Percentiles rank a stretch among this genome's conserved stretches.
Conservation (phyloP, 2,888 invertebrate genomes). For the Hybos culiciformis region DNA sequence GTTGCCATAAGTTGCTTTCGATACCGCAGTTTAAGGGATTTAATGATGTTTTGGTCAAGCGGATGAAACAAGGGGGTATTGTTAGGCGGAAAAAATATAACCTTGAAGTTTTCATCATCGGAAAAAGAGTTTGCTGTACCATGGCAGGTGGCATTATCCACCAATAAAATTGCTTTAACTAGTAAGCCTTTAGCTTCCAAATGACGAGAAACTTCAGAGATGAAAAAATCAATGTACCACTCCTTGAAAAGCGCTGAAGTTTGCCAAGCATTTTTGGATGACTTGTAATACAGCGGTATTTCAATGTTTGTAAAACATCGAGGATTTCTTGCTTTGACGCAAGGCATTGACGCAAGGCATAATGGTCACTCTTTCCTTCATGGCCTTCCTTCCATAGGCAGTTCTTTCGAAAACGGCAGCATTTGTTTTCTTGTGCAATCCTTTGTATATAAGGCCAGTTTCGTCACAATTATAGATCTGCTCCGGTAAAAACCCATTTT, state of each 20-base stretch:
- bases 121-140: slow-evolving; percentile 1
- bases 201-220: neutral
- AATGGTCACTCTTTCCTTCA: neutral
- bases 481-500: neutral
- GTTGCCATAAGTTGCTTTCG: neutral
- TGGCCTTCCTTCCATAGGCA: neutral
- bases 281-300: slow-evolving; percentile 1
- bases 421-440: neutral
- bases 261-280: neutral
- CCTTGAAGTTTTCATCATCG: neutral
- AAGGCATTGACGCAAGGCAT: neutral
- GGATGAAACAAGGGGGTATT: neutral
- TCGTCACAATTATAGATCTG: slow-evolving; percentile 1
- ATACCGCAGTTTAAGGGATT: neutral
- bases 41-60: neutral
- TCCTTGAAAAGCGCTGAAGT: neutral
- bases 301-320: neutral
- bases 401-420: neutral
- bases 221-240: neutral
- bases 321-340: neutral
- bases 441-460: neutral
- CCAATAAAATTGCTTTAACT: neutral
- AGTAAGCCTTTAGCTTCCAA: neutral
- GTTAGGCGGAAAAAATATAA: neutral
- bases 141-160: neutral